Conservation (phyloP, 1,140 invertebrate genomes). For the Ceratina calcarata region DNA sequence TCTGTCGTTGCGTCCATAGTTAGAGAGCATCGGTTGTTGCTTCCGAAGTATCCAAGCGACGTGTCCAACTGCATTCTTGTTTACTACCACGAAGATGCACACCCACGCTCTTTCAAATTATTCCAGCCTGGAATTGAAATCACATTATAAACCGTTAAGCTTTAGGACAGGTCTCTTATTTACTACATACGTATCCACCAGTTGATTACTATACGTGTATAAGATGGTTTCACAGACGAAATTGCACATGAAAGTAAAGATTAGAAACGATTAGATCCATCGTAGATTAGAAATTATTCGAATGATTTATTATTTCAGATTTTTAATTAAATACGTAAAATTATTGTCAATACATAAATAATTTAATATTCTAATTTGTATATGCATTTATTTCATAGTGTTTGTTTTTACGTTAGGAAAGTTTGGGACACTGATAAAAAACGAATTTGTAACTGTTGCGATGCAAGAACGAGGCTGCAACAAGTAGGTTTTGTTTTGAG, state of each 20-base stretch:
- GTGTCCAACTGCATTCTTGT: conserved; percentile 31
- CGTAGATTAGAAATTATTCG: no score
- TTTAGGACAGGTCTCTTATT: not conserved
- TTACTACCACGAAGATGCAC: conserved; percentile 41
- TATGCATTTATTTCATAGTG: no score
- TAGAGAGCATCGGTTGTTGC: conserved; percentile 44
- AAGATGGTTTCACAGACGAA: not conserved
- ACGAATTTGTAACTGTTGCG: no score
- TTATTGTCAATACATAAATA: no score
- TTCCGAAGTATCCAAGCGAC: conserved; percentile 56
- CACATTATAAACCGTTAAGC: conserved; percentile 39
- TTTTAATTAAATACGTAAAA: no score
- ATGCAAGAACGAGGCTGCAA: not conserved
- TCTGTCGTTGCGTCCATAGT: conserved; percentile 11
- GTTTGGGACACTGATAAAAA: no score
- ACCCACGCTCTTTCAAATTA: conserved; percentile 13
- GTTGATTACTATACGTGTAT: no score
- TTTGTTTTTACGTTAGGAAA: no score
- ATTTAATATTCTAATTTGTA: no score
- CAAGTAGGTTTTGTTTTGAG: not conserved
- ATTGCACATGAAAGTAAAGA: not conserved
- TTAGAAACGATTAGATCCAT: no score
- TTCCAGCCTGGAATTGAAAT: conserved; percentile 32
- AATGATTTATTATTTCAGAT: not conserved
- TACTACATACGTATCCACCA: not conserved